Base-by-base conservation (phyloP, 2,888 invertebrate genomes). In the Nymphalis urticae region DNA sequence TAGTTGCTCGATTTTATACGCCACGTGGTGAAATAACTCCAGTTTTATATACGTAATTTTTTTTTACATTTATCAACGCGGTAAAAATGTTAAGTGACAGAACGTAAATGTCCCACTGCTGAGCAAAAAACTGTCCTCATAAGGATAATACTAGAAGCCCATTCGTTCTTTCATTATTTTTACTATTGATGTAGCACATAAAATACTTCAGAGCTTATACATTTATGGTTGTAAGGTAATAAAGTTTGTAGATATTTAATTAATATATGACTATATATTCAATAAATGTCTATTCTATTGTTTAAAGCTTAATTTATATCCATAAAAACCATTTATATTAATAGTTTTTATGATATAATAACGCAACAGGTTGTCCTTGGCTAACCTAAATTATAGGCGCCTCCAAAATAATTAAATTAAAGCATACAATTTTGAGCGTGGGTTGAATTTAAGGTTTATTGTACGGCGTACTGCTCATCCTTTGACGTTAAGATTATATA, bases 301-400 rank as follows among this genome's bases (percentile, higher is more conserved):
- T 42, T 6, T 59, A 32, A 32, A 51, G 47, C 59, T 50, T 59
- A 50, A 65, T 56, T 51, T 50, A 51, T 19, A 60, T 36, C 48
- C 17, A 42, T 62, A 54, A 51, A 48, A 47, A 27, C 70, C 72
- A 73, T 70, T 73, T 73, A 72, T 72, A 66, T 75, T 17, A 62
- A 51, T 58, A 69, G 48, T 64, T 61, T 61, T 53, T 60, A 66
- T 70, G 61, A 66, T 68, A 59, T 48, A 62, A 54, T 64, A 56
- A 54, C 50, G 48, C 19, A 59, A 68, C 58, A 68, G 66, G 63
- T 64, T 59, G 62, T 64, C 66, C 68, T 72, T 72, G 63, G 56
- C 63, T 70, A 67, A 62, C 65, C 70, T 66, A 68, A 66, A 70
- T 66, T 59, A 60, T 60, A 58, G 63, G 66, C 19, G 64, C 66